Base-by-base conservation (phyloP, 2,797 vertebrate species). In the Gouania willdenowi region DNA sequence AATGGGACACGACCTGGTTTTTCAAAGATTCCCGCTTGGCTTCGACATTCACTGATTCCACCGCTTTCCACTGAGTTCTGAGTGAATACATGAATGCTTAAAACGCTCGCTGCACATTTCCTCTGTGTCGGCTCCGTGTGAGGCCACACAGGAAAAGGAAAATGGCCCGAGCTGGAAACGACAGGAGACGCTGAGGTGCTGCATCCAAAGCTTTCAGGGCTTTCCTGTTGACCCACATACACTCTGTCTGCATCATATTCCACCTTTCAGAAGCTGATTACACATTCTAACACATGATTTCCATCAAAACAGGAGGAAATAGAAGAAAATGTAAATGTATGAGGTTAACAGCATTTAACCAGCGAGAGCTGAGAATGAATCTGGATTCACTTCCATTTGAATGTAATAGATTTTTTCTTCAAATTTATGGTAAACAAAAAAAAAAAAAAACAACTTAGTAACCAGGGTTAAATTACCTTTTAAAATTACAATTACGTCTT, bases 31-130 rank as follows among this genome's bases (percentile, higher is more conserved):
- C 68, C 52, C 62, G 39, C 56, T 62, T 66, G 67, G 63, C 71
- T 37, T 57, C n/a, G n/a, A n/a, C 36, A 58, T 66, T 72, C 68
- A 33, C 44, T 53, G 73, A 40, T 40, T 69, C 67, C 44, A 42
- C 71, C 1, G 53, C 66, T 77, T 79, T 71, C n/a, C 67, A 76
- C 48, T 11, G 60, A 68, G 68, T 75, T 84, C 79, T 77, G 56
- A 80, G 54, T 47, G 79, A 84, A 84, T 83, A 70, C 68, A 85
- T 85, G 72, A 82, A 83, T 82, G 54, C 29, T 60, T 45, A 81
- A 72, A 66, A 63, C 26, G 8, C 41, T 44, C 11, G 26, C 55
- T 38, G 55, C 8, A 29, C 33, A 2, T 49, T 26, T 19, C 19
- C 1, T 10, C 46, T 54, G 27, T 18, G 37, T 42, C 30, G 17